Evolutionary conservation across 2,113 vertebrate species (phyloP), one percentile per base, ranked within the genome.

Genomic region (Mobula hypostoma): DNA sequence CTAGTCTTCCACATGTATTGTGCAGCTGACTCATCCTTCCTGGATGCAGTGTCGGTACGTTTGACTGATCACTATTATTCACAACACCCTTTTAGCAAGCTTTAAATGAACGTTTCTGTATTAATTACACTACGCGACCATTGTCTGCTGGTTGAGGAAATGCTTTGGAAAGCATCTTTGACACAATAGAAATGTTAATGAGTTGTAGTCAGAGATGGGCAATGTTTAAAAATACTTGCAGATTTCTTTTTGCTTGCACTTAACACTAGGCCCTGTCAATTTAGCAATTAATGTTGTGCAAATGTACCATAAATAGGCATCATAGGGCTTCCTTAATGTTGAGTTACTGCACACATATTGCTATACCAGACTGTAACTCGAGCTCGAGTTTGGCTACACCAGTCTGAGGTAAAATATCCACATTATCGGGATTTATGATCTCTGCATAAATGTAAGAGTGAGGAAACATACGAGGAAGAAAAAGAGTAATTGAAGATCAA

Each of bases 61-160:
- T 93, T 93, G 68, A 93, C 32, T 93, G 5, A 72, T 93, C 21
- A 74, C 40, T 29, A 9, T 74, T 93, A 93, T 93, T 93, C 70
- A 15, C 32, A 74, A 14, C 68, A 40, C 9, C n/a, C 68, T 92
- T 72, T 72, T 48, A 74, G 29, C 61, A 66, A 90, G 58, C 68
- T 74, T 74, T 76, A 14, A 11, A 24, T 48, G 8, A 93, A 93
- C 74, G 5, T 48, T 68, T 40, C 66, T 91, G 8, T 32, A 36
- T 15, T 93, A 74, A 93, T 76, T 56, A 93, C 24, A 76, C 36
- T 56, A 48, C 9, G 68, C 29, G 68, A 12, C 91, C 72, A 76
- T 93, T 72, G 68, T 27, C 90, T 27, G n/a, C 66, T 40, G 21
- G 36, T 83, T 72, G 21, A 56, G 70, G 91, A 91, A 48, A 72